Evolutionary conservation across 2,113 vertebrate species (phyloP).

Genomic region (Upupa epops): DNA sequence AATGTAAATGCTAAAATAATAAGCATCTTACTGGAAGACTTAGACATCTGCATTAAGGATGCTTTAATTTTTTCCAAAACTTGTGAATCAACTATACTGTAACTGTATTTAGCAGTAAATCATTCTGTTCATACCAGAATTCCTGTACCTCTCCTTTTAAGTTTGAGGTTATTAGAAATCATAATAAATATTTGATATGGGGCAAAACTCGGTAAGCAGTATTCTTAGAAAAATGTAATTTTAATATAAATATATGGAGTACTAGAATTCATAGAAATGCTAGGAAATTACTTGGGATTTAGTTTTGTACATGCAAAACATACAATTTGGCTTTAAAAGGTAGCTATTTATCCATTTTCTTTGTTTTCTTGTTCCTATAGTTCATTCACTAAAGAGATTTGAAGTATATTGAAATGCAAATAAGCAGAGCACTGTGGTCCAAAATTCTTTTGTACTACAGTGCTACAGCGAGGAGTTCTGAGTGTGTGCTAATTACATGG

Average conservation of each 20-base stretch:
- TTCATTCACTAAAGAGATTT: slow-evolving; percentile 1
- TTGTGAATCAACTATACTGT: neutral
- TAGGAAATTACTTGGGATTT: neutral
- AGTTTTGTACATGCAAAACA: neutral
- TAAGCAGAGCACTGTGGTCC: neutral
- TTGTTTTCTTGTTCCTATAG: neutral
- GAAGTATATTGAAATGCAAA: slow-evolving; percentile 53
- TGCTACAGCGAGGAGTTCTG: slow-evolving; percentile 1
- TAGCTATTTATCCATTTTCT: neutral
- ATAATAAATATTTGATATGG: neutral
- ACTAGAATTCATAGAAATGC: neutral
- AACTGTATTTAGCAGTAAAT: neutral
- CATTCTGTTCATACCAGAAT: neutral
- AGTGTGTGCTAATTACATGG: slow-evolving; percentile 38
- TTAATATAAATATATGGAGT: neutral
- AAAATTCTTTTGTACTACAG: slow-evolving; percentile 37
- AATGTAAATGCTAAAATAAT: neutral
- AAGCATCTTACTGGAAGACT: neutral
- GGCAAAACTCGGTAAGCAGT: neutral
- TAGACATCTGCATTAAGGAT: neutral
- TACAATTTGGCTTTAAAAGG: neutral
- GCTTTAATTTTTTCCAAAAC: neutral
- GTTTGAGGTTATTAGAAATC: neutral
- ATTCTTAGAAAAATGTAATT: neutral
- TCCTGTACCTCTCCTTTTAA: neutral